Evolutionary conservation across 2,113 vertebrate genomes (phyloP).

Genomic region (Dasyprocta punctata): DNA sequence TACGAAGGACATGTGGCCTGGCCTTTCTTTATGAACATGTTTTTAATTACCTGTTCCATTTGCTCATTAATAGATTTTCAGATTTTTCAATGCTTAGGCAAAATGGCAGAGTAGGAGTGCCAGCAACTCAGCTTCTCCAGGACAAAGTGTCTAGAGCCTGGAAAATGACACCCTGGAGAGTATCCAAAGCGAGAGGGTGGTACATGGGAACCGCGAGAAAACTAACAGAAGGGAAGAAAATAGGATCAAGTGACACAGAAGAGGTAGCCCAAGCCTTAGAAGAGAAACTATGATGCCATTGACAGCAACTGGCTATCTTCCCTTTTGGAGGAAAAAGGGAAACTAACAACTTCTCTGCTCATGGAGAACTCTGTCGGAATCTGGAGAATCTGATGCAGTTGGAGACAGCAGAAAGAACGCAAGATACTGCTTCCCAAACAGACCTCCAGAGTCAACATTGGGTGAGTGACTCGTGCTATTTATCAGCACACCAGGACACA

Average conservation of each 20-base stretch:
- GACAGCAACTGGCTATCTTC: neutral
- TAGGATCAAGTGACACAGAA: neutral
- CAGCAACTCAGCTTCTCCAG: neutral
- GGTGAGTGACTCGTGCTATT: neutral
- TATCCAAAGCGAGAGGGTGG: neutral
- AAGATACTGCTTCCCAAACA: neutral
- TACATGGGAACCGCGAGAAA: neutral
- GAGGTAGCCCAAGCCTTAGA: neutral
- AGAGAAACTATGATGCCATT: neutral
- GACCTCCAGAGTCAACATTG: neutral
- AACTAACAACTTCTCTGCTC: neutral
- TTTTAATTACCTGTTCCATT: neutral
- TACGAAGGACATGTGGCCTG: neutral
- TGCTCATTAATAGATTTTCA: neutral
- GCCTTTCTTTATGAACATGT: neutral
- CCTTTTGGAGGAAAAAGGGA: neutral
- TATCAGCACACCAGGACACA: neutral
- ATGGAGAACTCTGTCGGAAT: neutral
- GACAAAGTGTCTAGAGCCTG: neutral
- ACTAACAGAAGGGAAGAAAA: neutral
- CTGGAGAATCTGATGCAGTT: neutral
- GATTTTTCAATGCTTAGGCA: neutral
- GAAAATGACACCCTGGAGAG: neutral
- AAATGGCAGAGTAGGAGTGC: neutral
- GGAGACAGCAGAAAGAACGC: neutral